Evolutionary conservation across 2,113 vertebrate genomes (phyloP).

Genomic region (Syrmaticus mikado): DNA sequence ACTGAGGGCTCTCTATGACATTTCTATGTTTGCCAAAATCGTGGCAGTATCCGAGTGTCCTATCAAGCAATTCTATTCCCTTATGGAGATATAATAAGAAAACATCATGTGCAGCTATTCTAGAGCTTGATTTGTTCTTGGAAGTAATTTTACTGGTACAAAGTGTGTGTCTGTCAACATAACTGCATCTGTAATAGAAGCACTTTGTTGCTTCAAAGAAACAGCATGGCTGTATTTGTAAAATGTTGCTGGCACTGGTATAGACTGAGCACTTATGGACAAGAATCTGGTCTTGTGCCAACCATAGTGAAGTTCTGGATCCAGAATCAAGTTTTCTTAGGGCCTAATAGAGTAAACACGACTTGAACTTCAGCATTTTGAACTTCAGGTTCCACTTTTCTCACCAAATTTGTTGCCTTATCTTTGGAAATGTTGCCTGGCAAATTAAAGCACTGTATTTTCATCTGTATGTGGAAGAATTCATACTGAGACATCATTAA

Average conservation of each 20-base stretch:
- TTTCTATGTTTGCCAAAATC: neutral
- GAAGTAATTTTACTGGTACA: neutral
- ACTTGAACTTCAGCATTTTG: neutral
- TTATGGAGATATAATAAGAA: neutral
- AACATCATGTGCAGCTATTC: neutral
- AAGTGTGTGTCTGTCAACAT: neutral
- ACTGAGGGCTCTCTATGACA: neutral
- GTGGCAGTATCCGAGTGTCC: neutral
- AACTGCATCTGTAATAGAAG: neutral
- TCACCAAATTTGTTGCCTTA: neutral
- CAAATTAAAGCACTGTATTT: neutral
- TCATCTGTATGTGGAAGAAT: neutral
- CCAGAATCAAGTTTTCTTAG: neutral
- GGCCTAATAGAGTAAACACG: neutral
- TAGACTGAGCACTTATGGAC: neutral
- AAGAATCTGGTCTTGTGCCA: neutral
- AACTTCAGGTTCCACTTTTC: neutral
- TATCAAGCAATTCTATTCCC: neutral
- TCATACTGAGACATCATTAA: neutral
- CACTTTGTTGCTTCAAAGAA: neutral
- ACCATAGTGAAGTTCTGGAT: neutral
- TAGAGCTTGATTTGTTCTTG: neutral
- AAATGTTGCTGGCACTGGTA: neutral
- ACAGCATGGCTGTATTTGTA: neutral
- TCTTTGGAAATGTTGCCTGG: neutral